A percentile compares a stretch with the other conserved stretches of the same genome.
These are phyloP conservation scores for Addax nasomaculatus DNA, from an alignment of 2,113 vertebrate genomes.

Conservation along the genomic window DNA sequence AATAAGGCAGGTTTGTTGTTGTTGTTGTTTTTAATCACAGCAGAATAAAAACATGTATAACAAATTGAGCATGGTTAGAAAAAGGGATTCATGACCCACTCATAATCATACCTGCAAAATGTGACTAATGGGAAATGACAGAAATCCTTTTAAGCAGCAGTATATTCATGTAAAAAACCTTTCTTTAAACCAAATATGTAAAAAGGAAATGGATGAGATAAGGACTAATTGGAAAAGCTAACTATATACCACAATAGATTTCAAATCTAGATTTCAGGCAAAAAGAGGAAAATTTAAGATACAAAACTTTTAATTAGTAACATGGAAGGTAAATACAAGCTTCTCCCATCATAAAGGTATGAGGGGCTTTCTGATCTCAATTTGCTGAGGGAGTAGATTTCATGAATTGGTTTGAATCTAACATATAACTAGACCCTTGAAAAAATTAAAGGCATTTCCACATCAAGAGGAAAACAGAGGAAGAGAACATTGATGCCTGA, in stretches of 20 bases:
- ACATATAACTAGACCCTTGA: neutral
- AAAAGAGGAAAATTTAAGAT: neutral
- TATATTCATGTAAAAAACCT: neutral
- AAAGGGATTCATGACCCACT: neutral
- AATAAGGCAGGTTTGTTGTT: neutral
- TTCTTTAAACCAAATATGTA: neutral
- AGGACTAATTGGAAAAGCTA: neutral
- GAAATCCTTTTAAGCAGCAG: neutral
- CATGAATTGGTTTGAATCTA: neutral
- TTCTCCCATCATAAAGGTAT: neutral
- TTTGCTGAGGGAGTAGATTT: neutral
- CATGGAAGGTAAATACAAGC: neutral
- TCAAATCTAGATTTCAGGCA: neutral
- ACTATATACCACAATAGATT: neutral
- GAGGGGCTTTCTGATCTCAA: neutral
- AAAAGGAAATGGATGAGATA: neutral
- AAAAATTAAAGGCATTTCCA: neutral
- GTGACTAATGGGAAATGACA: neutral
- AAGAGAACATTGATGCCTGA: neutral
- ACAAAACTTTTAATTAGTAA: neutral
- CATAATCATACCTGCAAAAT: neutral
- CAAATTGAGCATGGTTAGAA: neutral
- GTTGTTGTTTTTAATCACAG: neutral
- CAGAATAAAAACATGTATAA: neutral
- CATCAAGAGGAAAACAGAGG: neutral